Conservation (phyloP, 2,113 vertebrate genomes). For the Psittacara wagleri region DNA sequence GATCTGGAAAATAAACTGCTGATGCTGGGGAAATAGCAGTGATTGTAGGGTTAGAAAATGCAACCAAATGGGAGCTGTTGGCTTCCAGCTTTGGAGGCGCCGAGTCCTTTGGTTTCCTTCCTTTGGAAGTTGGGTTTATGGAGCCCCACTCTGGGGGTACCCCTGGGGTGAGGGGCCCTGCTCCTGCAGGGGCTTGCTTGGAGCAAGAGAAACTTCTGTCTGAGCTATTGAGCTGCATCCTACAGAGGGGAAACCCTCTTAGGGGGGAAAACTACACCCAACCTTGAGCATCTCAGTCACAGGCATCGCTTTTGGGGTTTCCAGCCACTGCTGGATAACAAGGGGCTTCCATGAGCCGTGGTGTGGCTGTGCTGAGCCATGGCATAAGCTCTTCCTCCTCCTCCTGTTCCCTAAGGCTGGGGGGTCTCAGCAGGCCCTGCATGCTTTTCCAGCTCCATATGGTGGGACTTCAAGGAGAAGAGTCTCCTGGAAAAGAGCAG, state of each 20-base stretch:
- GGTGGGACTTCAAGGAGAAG: neutral
- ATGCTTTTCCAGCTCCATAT: rapidly evolving
- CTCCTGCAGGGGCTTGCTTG: neutral
- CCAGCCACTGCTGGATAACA: rapidly evolving
- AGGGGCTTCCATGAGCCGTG: rapidly evolving
- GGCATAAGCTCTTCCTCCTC: rapidly evolving
- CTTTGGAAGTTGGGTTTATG: neutral
- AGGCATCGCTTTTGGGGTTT: neutral
- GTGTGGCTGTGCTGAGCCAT: rapidly evolving
- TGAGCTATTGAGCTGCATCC: neutral
- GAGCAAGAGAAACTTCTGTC: neutral
- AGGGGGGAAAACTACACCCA: neutral
- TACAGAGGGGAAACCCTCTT: neutral
- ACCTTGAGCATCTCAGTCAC: rapidly evolving
- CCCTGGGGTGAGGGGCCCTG: rapidly evolving
- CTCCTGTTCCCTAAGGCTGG: neutral
- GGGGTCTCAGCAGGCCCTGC: rapidly evolving
- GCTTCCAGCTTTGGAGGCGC: neutral
- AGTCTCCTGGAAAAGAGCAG: neutral
- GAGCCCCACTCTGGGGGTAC: neutral
- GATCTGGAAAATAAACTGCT: neutral
- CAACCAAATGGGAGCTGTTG: neutral
- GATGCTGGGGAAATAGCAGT: neutral
- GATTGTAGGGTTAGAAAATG: neutral
- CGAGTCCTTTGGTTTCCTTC: rapidly evolving